These are phyloP conservation scores for Troglohyphantes excavatus DNA, from an alignment of 2,888 invertebrate genomes.

Conservation along the genomic window DNA sequence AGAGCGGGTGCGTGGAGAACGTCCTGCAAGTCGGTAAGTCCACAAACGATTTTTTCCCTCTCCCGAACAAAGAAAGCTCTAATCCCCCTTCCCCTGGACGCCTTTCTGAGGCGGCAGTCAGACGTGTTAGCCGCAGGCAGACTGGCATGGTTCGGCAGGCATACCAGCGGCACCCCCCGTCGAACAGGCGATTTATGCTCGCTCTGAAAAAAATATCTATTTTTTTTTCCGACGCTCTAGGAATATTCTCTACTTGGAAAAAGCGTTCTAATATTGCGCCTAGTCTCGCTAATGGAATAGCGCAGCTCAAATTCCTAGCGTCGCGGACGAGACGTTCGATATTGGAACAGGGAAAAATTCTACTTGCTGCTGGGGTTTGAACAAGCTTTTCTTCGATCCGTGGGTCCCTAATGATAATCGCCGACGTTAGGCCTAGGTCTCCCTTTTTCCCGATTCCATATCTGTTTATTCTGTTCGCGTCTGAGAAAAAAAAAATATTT, in stretches of 20 bases:
- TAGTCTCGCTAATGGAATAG: constrained; percentile 78
- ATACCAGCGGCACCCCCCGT: constrained; percentile 34
- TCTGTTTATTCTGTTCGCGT: constrained; percentile 2
- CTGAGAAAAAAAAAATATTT: background rate
- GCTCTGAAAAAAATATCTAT: constrained; percentile 13
- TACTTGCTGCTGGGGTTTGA: constrained; percentile 51
- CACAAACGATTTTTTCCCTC: constrained; percentile 33
- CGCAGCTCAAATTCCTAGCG: constrained; percentile 74
- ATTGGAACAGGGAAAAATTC: constrained; percentile 57
- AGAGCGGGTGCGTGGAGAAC: constrained; percentile 91
- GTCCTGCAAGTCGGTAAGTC: constrained; percentile 94
- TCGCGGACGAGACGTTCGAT: constrained; percentile 76
- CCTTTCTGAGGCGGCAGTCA: constrained; percentile 69
- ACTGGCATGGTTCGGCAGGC: constrained; percentile 59
- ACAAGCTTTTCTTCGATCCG: constrained; percentile 78
- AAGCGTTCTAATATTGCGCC: constrained; percentile 73
- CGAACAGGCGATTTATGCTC: constrained; percentile 17
- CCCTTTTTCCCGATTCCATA: constrained; percentile 12
- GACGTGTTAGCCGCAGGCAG: constrained; percentile 75
- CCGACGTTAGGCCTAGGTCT: constrained; percentile 70
- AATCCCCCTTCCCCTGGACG: constrained; percentile 43
- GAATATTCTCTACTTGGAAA: constrained; percentile 9
- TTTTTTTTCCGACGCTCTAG: constrained; percentile 19
- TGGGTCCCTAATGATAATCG: constrained; percentile 70
- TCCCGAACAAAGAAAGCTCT: constrained; percentile 59